phyloP scores from a whole-genome alignment of 2,888 invertebrate species.

The Pollenia amentaria region DNA sequence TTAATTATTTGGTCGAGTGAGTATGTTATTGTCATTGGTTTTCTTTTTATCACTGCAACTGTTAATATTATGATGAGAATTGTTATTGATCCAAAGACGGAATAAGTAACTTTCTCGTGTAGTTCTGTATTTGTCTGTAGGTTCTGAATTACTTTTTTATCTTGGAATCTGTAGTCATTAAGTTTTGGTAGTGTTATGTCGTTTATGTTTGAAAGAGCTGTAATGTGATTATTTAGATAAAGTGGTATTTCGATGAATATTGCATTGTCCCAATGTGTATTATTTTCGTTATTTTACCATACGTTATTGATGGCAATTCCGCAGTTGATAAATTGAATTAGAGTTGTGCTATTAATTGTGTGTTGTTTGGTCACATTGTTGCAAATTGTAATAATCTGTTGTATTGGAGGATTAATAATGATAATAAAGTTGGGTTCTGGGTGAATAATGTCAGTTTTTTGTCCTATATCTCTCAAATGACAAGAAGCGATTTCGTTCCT shows the following conservation, averaged over 20 bases:
- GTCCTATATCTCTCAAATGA: not conserved
- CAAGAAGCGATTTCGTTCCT: too few relatives aligned
- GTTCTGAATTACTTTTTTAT: slow-evolving; percentile 33
- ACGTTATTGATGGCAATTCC: too few relatives aligned
- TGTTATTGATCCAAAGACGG: not conserved
- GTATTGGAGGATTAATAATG: not conserved
- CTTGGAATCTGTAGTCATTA: slow-evolving; percentile 30
- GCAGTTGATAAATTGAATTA: slow-evolving; percentile 22
- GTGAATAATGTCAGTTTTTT: slow-evolving; percentile 16
- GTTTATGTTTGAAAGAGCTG: too few relatives aligned
- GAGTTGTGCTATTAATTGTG: slow-evolving; percentile 21
- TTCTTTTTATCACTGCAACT: slow-evolving; percentile 20
- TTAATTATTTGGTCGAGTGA: slow-evolving; percentile 12
- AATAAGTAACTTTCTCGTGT: slow-evolving; percentile 29
- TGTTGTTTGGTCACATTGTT: slow-evolving; percentile 19
- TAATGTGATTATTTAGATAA: too few relatives aligned
- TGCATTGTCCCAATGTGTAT: too few relatives aligned
- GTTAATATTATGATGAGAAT: not conserved
- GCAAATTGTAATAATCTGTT: not conserved
- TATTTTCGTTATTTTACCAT: too few relatives aligned
- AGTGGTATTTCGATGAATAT: too few relatives aligned
- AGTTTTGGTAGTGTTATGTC: slow-evolving; percentile 16
- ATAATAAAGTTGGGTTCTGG: slow-evolving; percentile 29
- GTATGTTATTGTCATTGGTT: slow-evolving; percentile 2
- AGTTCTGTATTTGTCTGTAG: slow-evolving; percentile 17